A percentile compares a stretch with the other conserved stretches of the same genome.
Conservation (phyloP, 2,113 vertebrate genomes). For the Dasyprocta punctata region DNA sequence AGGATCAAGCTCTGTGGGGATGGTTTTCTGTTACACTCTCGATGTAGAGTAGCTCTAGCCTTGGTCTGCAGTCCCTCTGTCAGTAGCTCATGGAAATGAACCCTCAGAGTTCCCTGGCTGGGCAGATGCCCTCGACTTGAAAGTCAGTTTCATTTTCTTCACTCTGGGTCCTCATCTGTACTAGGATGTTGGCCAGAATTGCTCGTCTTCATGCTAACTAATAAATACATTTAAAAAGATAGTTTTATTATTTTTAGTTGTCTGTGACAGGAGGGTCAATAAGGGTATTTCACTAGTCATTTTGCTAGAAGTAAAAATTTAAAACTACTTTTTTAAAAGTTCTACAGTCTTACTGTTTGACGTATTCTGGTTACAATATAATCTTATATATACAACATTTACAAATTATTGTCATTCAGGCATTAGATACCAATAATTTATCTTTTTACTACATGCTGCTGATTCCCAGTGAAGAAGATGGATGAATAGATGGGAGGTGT, state of each 20-base stretch:
- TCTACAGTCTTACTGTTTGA: conserved; percentile 42
- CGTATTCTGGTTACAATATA: conserved; percentile 22
- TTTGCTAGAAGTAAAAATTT: conserved; percentile 48
- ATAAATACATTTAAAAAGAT: conserved; percentile 26
- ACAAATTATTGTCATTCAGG: conserved; percentile 52
- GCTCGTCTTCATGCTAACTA: conserved; percentile 20
- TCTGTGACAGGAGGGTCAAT: conserved; percentile 25
- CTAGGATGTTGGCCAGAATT: conserved; percentile 35
- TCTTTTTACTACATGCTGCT: conserved; percentile 68
- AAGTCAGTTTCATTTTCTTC: conserved; percentile 30
- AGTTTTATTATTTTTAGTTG: conserved; percentile 42
- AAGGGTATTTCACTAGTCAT: conserved; percentile 22
- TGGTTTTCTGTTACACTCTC: background rate
- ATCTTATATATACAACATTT: conserved; percentile 7
- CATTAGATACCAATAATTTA: conserved; percentile 66
- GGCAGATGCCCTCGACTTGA: background rate
- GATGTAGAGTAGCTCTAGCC: background rate
- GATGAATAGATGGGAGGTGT: conserved; percentile 52
- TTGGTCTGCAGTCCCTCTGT: background rate
- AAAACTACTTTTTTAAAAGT: conserved; percentile 19
- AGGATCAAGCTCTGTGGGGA: background rate
- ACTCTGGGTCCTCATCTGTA: background rate
- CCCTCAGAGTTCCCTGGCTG: background rate
- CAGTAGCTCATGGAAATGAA: conserved; percentile 14
- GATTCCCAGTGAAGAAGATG: conserved; percentile 69